phyloP scores from a whole-genome alignment of 92 coral and sea anemone species.

The Epizoanthus illoricatus region DNA sequence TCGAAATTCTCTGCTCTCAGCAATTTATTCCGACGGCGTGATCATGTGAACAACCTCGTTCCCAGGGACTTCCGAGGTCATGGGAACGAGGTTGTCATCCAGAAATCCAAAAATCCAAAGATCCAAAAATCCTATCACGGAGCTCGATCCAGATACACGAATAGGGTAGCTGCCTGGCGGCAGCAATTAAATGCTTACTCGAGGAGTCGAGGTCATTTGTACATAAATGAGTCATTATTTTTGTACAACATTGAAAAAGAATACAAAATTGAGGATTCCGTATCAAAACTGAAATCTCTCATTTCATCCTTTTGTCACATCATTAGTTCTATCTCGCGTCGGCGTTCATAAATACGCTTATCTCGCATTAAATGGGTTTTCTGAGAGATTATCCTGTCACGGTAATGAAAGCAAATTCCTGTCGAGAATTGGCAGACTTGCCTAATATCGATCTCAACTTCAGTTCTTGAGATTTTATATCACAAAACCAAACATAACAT shows the following conservation, averaged over 20 bases:
- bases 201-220: neutral
- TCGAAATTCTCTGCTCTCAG: too few species aligned
- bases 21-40: too few species aligned
- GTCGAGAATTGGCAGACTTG: slow-evolving; percentile 14
- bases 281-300: neutral
- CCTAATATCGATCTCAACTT: slow-evolving; percentile 1
- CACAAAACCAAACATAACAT: slow-evolving; percentile 12
- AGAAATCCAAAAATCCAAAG: too few species aligned
- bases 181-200: too few species aligned
- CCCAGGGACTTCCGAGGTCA: too few species aligned
- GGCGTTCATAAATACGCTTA: slow-evolving; percentile 13
- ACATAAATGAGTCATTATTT: neutral
- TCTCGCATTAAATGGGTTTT: slow-evolving; percentile 12
- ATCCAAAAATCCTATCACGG: too few species aligned
- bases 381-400: slow-evolving; percentile 12
- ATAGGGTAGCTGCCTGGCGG: too few species aligned
- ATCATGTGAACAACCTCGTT: too few species aligned
- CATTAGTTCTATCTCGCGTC: neutral
- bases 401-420: slow-evolving; percentile 27
- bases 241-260: neutral
- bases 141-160: too few species aligned
- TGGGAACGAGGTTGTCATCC: too few species aligned
- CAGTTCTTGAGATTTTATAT: slow-evolving; percentile 1
- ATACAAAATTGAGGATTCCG: neutral
- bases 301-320: neutral